Conservation (phyloP, 2,888 invertebrate species). For the Agrochola macilenta region DNA sequence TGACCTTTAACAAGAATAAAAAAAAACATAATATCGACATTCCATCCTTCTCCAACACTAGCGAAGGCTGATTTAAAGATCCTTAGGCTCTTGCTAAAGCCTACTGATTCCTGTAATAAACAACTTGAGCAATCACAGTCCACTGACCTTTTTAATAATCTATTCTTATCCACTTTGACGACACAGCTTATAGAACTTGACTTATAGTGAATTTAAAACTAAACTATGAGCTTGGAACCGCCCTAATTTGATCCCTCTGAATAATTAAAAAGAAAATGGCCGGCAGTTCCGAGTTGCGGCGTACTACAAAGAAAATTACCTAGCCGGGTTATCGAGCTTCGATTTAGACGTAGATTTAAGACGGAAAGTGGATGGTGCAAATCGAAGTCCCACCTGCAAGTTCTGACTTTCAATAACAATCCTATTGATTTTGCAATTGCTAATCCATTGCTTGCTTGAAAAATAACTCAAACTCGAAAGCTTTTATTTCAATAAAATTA, state of each 20-base stretch:
- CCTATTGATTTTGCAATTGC: too few species aligned
- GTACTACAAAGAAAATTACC: conserved; percentile 60
- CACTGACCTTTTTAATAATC: conserved; percentile 10
- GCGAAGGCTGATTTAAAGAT: too few species aligned
- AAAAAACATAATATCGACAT: too few species aligned
- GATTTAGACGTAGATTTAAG: conserved; percentile 35
- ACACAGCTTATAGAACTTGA: conserved; percentile 24
- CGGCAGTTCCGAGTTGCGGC: conserved; percentile 32
- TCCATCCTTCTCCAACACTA: too few species aligned
- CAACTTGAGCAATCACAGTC: conserved; percentile 5
- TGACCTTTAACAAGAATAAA: too few species aligned
- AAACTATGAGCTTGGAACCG: conserved; percentile 2
- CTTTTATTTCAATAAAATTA: too few species aligned
- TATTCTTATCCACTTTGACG: conserved; percentile 10
- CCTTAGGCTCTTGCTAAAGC: background rate
- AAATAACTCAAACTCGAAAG: too few species aligned
- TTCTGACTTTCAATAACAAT: too few species aligned
- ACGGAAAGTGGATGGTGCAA: background rate
- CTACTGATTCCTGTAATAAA: conserved; percentile 5
- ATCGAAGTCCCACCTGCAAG: too few species aligned
- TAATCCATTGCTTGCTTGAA: too few species aligned
- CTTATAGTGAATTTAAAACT: conserved; percentile 55
- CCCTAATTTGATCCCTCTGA: conserved; percentile 64
- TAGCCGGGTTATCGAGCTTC: conserved; percentile 29
- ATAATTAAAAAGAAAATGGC: conserved; percentile 58